Percentiles rank a stretch among this genome's conserved stretches.
phyloP scores from a whole-genome alignment of 2,113 vertebrate genomes.

The Abramis brama region DNA sequence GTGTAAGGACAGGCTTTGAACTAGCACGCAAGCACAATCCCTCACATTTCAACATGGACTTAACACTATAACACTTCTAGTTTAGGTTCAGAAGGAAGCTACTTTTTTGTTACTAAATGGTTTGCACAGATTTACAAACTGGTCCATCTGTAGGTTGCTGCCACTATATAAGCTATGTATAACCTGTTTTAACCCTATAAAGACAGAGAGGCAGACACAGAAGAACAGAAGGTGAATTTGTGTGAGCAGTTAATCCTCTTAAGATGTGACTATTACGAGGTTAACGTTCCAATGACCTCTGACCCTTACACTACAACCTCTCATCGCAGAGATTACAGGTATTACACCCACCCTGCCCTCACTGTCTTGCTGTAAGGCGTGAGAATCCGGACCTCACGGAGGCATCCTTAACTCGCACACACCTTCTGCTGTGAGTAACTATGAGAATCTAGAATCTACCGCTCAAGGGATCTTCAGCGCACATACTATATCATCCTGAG shows the following conservation, averaged over 20 bases:
- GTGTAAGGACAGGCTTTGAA: conserved; percentile 32
- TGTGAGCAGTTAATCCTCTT: conserved; percentile 31
- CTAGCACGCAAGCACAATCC: conserved; percentile 13
- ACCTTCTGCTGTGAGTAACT: background rate
- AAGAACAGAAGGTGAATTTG: conserved; percentile 29
- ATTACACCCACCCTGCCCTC: background rate
- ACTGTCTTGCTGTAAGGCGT: background rate
- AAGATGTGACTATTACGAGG: background rate
- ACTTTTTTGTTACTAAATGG: background rate
- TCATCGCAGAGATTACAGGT: conserved; percentile 6
- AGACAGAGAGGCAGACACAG: conserved; percentile 13
- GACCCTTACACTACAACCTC: background rate
- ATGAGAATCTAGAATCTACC: background rate
- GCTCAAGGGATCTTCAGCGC: background rate
- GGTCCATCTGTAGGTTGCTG: background rate
- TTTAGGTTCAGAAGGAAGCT: background rate
- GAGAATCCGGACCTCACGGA: background rate
- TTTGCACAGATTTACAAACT: background rate
- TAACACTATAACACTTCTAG: conserved; percentile 11
- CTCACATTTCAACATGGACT: conserved; percentile 34
- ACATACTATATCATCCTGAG: background rate
- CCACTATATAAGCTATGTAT: background rate
- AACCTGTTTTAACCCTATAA: background rate
- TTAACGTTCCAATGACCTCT: conserved; percentile 28
- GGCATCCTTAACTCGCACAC: background rate